These are phyloP conservation scores for Argyrosomus japonicus DNA, from an alignment of 2,113 vertebrate genomes.

Conservation along the genomic window DNA sequence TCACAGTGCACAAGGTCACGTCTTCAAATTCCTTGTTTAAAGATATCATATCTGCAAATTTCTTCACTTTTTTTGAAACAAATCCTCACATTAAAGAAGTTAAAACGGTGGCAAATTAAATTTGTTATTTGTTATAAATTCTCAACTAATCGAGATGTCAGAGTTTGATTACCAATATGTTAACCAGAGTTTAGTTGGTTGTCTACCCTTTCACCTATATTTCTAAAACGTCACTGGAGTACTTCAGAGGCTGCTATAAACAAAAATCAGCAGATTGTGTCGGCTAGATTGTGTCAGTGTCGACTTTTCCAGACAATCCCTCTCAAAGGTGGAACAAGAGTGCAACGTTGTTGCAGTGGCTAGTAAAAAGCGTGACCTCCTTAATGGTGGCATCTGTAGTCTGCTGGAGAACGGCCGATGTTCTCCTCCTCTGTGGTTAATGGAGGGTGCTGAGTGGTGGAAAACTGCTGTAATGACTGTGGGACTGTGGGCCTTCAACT, in stretches of 20 bases:
- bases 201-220: background rate
- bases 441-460: constrained; percentile 63
- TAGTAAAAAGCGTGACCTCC: constrained; percentile 25
- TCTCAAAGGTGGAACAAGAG: background rate
- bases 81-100: background rate
- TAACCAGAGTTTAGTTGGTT: background rate
- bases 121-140: background rate
- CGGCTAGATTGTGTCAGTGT: background rate
- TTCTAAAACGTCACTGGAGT: background rate
- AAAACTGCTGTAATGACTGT: constrained; percentile 69
- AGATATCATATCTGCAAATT: background rate
- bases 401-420: constrained; percentile 30
- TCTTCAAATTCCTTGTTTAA: background rate
- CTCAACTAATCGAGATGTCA: background rate
- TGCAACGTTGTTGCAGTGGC: background rate
- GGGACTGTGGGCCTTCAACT: constrained; percentile 57
- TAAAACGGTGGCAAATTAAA: background rate
- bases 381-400: constrained; percentile 39
- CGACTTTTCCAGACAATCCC: constrained; percentile 6
- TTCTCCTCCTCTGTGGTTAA: constrained; percentile 56
- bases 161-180: background rate
- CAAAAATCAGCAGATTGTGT: constrained; percentile 9
- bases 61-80: background rate
- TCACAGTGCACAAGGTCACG: background rate
- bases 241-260: background rate